A percentile compares a stretch with the other conserved stretches of the same genome.
phyloP scores from a whole-genome alignment of 2,113 vertebrate genomes.

The Gopherus evgoodei region DNA sequence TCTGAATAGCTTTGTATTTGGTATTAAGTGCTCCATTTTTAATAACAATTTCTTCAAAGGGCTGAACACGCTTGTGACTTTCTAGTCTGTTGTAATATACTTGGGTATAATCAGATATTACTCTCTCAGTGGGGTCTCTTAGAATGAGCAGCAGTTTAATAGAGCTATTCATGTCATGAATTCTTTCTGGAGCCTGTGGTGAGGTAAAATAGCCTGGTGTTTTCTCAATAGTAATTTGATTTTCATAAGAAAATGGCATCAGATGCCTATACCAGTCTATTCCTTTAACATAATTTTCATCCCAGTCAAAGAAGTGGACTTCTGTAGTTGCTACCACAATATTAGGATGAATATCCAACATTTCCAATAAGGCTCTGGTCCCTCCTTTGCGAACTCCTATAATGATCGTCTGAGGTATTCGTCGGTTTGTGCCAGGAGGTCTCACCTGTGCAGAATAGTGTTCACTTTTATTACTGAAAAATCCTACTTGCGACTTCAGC shows the following conservation, averaged over 20 bases:
- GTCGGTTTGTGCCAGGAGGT: conserved; percentile 86
- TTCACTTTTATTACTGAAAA: conserved; percentile 80
- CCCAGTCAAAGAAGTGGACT: conserved; percentile 96
- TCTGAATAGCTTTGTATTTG: conserved; percentile 94
- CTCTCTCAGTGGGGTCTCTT: conserved; percentile 91
- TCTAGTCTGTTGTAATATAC: conserved; percentile 94
- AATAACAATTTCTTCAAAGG: conserved; percentile 92
- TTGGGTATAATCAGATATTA: conserved; percentile 96
- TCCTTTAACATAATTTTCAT: conserved; percentile 92
- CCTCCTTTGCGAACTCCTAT: conserved; percentile 95
- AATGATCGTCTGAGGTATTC: conserved; percentile 91
- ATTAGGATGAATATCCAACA: conserved; percentile 93
- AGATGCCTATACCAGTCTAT: conserved; percentile 91
- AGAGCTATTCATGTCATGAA: conserved; percentile 92
- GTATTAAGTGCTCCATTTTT: conserved; percentile 91
- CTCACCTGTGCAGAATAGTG: conserved; percentile 76
- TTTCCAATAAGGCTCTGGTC: conserved; percentile 91
- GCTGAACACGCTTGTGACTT: conserved; percentile 93
- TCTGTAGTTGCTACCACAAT: conserved; percentile 92
- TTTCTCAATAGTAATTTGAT: conserved; percentile 95
- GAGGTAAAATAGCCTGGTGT: conserved; percentile 96
- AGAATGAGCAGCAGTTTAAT: conserved; percentile 92
- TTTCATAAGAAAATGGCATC: conserved; percentile 92
- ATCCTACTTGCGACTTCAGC: conserved; percentile 73
- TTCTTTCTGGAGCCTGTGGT: conserved; percentile 88